Percentiles rank a stretch among this genome's conserved stretches.
These are phyloP conservation scores for Rhagoletis zephyria DNA, from an alignment of 1,140 invertebrate genomes.

Conservation along the genomic window DNA sequence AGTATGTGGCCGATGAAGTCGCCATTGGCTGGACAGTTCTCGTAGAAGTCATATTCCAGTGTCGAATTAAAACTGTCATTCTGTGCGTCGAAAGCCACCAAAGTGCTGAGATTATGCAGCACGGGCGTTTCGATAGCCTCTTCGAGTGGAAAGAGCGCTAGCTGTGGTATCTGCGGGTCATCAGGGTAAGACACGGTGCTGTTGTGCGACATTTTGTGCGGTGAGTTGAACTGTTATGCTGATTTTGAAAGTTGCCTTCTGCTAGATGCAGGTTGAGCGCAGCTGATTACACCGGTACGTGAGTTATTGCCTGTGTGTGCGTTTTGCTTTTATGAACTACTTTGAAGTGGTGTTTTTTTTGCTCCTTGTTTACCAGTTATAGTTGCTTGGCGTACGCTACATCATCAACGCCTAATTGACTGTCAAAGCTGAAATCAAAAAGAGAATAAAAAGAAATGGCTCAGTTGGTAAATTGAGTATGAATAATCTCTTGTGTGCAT, in stretches of 20 bases:
- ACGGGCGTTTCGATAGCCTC: not conserved
- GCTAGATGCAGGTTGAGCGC: not conserved
- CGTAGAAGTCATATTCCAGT: constrained; percentile 18
- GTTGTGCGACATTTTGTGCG: not conserved
- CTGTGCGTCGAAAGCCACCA: not conserved
- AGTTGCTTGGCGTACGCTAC: not conserved
- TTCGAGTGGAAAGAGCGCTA: constrained; percentile 42
- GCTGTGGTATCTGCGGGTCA: not conserved
- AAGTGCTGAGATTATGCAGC: not conserved
- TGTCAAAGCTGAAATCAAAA: not conserved
- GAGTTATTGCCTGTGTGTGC: not conserved
- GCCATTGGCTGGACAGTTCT: constrained; percentile 24
- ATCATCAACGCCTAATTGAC: not conserved
- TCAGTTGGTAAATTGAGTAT: not conserved
- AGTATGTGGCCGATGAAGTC: constrained; percentile 14
- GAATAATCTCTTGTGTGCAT: not conserved
- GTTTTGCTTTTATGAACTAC: not conserved
- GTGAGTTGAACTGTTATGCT: not conserved
- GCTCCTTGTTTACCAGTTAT: not conserved
- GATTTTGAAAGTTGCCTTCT: not conserved
- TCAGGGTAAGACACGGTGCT: not conserved
- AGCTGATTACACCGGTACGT: not conserved
- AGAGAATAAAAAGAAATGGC: not conserved
- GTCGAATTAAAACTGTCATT: not conserved
- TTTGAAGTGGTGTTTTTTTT: not conserved